Percentiles rank a stretch among this genome's conserved stretches.
Evolutionary conservation across 2,113 vertebrate species (phyloP).

Genomic region (Tragelaphus imberbis): DNA sequence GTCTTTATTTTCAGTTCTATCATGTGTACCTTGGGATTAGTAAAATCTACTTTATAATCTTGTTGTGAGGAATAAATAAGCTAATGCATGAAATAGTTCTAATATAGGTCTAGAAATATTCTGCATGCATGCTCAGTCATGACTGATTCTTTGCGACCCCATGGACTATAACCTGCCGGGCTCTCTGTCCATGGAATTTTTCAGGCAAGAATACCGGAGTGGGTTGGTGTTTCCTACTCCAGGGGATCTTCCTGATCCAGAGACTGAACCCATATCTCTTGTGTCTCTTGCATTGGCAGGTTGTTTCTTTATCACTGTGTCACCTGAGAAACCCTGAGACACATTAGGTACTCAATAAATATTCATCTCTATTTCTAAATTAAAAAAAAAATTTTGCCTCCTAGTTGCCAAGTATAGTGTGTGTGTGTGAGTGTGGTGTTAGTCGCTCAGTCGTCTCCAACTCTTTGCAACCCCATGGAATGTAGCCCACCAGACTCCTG

Average conservation of each 20-base stretch:
- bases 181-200: not conserved
- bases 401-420: not conserved
- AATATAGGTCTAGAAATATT: not conserved
- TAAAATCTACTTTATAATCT: not conserved
- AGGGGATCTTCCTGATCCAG: not conserved
- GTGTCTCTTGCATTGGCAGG: not conserved
- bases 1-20: not conserved
- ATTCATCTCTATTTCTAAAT: not conserved
- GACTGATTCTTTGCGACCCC: not conserved
- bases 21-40: not conserved
- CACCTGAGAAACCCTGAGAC: not conserved
- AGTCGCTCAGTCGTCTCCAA: accelerated
- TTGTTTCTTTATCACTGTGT: not conserved
- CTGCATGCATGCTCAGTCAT: not conserved
- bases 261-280: not conserved
- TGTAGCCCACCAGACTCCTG: not conserved
- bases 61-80: not conserved
- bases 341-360: not conserved
- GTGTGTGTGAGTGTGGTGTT: not conserved
- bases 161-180: not conserved
- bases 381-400: not conserved
- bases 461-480: not conserved
- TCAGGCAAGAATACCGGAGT: not conserved
- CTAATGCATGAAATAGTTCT: not conserved
- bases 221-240: not conserved